Percentiles rank a stretch among this genome's conserved stretches.
Conservation (phyloP, 1,140 invertebrate genomes). For the Atopsyche davidsoni region DNA sequence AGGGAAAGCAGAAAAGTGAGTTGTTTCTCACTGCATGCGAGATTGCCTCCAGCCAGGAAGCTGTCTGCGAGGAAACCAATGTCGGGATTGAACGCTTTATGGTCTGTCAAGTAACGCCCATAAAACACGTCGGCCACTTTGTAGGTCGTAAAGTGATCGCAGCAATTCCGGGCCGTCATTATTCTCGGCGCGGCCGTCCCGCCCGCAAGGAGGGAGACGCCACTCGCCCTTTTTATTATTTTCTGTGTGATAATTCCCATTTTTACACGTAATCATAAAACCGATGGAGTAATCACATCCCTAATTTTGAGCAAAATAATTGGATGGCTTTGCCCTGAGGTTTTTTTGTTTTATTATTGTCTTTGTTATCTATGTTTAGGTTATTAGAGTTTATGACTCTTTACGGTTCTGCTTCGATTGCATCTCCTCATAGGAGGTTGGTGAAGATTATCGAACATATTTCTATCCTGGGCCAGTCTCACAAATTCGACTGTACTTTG, state of each 20-base stretch:
- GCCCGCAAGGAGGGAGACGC: not conserved
- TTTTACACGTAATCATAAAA: not conserved
- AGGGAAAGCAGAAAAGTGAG: not conserved
- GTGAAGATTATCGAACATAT: too few relatives aligned
- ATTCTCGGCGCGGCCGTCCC: not conserved
- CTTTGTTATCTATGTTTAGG: too few relatives aligned
- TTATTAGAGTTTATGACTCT: too few relatives aligned
- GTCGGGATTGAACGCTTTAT: slow-evolving; percentile 24
- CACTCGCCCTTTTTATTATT: not conserved
- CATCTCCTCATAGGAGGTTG: too few relatives aligned
- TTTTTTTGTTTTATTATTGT: too few relatives aligned
- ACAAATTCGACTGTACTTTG: too few relatives aligned
- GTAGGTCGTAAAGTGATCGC: not conserved
- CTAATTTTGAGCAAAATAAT: not conserved
- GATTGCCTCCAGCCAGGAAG: slow-evolving; percentile 2
- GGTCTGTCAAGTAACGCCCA: slow-evolving; percentile 13
- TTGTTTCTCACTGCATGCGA: not conserved
- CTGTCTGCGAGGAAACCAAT: slow-evolving; percentile 9
- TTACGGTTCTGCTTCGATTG: too few relatives aligned
- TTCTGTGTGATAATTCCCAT: not conserved
- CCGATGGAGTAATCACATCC: not conserved
- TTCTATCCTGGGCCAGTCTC: too few relatives aligned
- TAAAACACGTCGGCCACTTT: slow-evolving; percentile 9
- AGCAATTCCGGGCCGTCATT: not conserved
- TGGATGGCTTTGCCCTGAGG: too few relatives aligned